phyloP scores from a whole-genome alignment of 2,797 vertebrate genomes.

The Rhinoraja longicauda region DNA sequence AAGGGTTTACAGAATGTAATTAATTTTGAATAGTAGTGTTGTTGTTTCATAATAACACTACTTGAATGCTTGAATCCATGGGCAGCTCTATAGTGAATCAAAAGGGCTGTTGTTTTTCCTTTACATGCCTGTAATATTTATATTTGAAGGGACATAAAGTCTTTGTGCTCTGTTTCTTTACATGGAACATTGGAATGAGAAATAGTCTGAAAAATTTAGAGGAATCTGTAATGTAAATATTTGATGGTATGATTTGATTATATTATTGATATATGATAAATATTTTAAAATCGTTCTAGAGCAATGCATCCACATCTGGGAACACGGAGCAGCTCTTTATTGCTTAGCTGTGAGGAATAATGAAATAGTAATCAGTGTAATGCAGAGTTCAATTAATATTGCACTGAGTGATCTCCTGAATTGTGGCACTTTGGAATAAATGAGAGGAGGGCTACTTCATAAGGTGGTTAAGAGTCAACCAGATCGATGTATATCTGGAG shows the following conservation, averaged over 20 bases:
- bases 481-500: too few relatives aligned
- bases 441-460: too few relatives aligned
- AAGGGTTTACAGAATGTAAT: not conserved
- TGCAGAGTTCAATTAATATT: not conserved
- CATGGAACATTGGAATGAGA: not conserved
- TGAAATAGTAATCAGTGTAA: too few relatives aligned
- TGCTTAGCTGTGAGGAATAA: not conserved
- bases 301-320: not conserved
- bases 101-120: not conserved
- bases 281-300: not conserved
- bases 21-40: constrained; percentile 23
- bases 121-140: not conserved
- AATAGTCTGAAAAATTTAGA: not conserved
- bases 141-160: not conserved
- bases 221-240: not conserved
- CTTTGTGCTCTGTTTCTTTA: not conserved
- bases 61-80: not conserved
- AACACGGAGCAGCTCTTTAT: not conserved
- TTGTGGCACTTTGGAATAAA: too few relatives aligned
- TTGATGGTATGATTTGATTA: not conserved
- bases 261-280: too few relatives aligned
- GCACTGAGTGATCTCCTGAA: too few relatives aligned
- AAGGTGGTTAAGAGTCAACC: too few relatives aligned
- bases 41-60: not conserved
- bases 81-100: not conserved